A percentile compares a stretch with the other conserved stretches of the same genome.
Conservation (phyloP, 2,797 vertebrate species). For the Tauraco hartlaubi region DNA sequence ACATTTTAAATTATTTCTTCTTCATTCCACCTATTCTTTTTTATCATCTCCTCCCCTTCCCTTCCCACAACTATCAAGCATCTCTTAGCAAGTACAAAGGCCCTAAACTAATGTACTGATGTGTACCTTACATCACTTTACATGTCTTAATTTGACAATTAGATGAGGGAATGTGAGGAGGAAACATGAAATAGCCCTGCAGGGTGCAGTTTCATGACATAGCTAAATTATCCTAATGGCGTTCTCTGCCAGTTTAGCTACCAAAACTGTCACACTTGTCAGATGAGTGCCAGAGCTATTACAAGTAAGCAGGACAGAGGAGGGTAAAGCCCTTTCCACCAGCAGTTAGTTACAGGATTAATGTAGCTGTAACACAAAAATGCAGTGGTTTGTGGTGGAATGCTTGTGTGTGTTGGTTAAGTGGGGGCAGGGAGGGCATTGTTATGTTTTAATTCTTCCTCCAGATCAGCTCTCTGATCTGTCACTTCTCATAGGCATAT, state of each 20-base stretch:
- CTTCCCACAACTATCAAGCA: not conserved
- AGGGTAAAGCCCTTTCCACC: not conserved
- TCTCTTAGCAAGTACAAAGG: not conserved
- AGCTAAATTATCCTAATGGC: conserved; percentile 13
- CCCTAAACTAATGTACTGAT: not conserved
- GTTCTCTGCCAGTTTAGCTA: not conserved
- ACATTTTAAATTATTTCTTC: not conserved
- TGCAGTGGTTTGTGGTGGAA: not conserved
- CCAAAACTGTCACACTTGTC: not conserved
- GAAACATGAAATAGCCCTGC: not conserved
- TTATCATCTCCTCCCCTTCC: fast-evolving
- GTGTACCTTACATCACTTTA: not conserved
- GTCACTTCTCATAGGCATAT: not conserved
- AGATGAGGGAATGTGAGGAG: not conserved
- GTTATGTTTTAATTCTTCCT: not conserved
- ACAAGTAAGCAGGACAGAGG: not conserved
- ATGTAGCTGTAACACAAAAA: not conserved
- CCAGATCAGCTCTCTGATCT: not conserved
- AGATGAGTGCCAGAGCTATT: not conserved
- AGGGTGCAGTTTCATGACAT: not conserved
- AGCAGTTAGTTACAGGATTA: not conserved
- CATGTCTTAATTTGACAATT: not conserved
- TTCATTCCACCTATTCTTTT: not conserved
- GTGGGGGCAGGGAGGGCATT: too few species aligned
- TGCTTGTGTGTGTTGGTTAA: not conserved